Evolutionary conservation across 2,113 vertebrate genomes (phyloP).

Genomic region (Pedionomus torquatus): DNA sequence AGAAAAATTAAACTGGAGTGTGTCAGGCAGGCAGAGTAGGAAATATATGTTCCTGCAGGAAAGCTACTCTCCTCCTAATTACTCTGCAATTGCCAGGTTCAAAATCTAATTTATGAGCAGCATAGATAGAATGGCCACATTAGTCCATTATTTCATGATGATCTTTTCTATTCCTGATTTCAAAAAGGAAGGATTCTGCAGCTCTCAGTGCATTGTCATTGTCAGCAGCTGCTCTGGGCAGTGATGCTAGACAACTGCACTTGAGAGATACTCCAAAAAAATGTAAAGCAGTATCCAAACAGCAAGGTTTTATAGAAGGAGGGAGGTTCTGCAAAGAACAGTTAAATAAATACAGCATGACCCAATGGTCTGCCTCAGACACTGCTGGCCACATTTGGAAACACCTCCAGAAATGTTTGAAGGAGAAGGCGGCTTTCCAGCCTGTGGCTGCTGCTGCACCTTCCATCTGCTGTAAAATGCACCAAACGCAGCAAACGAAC

Average conservation of each 20-base stretch:
- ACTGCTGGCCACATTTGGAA: neutral
- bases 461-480: neutral
- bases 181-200: neutral
- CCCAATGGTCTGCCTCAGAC: neutral
- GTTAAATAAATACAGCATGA: neutral
- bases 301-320: neutral
- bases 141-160: conserved; percentile 47
- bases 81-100: conserved; percentile 49
- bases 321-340: neutral
- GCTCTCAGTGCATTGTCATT: neutral
- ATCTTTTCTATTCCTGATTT: neutral
- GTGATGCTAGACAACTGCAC: neutral
- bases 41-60: conserved; percentile 59
- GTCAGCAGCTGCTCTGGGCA: neutral
- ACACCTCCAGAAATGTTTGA: neutral
- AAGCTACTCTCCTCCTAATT: conserved; percentile 63
- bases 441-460: neutral
- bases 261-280: neutral
- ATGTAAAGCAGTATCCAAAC: neutral
- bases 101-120: conserved; percentile 63
- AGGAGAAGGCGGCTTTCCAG: neutral
- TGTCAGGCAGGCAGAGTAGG: conserved; percentile 48
- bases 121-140: conserved; percentile 37
- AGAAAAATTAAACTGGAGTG: conserved; percentile 56
- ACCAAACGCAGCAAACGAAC: neutral